These are phyloP conservation scores for Copidosoma aretas DNA, from an alignment of 2,888 invertebrate genomes.

Conservation along the genomic window DNA sequence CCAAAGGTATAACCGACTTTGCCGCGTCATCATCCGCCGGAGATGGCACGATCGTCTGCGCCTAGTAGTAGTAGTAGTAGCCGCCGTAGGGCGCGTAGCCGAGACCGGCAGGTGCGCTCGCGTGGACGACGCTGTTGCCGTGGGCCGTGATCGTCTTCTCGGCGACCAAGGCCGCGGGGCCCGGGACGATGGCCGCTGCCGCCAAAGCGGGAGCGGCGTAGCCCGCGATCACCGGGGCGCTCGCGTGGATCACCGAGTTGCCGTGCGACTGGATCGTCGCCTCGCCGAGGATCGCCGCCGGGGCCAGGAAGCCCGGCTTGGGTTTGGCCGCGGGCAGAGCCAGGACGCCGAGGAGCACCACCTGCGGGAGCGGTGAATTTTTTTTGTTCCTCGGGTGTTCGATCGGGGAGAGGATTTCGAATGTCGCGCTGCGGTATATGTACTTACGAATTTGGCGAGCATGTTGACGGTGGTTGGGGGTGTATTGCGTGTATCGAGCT, in stretches of 20 bases:
- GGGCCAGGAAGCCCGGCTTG: slow-evolving; percentile 13
- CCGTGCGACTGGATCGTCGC: slow-evolving; percentile 54
- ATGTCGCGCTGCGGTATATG: no score
- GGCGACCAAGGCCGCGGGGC: slow-evolving; percentile 38
- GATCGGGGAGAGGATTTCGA: no score
- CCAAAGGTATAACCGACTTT: no score
- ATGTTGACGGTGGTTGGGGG: neutral
- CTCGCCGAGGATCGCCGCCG: slow-evolving; percentile 46
- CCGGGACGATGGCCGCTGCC: slow-evolving; percentile 58
- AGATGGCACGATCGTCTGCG: no score
- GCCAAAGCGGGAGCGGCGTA: neutral
- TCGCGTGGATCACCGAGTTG: slow-evolving; percentile 61
- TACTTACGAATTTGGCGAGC: neutral
- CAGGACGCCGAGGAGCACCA: slow-evolving; percentile 46
- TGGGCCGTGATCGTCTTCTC: slow-evolving; percentile 50
- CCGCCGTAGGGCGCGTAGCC: slow-evolving; percentile 33
- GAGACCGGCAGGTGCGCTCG: slow-evolving; percentile 51
- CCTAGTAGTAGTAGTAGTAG: neutral
- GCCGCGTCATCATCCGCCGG: no score
- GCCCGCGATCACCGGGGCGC: slow-evolving; percentile 58
- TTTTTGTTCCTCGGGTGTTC: neutral
- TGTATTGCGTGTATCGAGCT: no score
- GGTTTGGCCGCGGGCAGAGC: slow-evolving; percentile 37
- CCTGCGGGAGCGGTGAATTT: slow-evolving; percentile 45
- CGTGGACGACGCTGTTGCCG: slow-evolving; percentile 56